Evolutionary conservation across 2,113 vertebrate genomes (phyloP), one percentile per base, ranked within the genome.

Genomic region (Siniperca chuatsi): DNA sequence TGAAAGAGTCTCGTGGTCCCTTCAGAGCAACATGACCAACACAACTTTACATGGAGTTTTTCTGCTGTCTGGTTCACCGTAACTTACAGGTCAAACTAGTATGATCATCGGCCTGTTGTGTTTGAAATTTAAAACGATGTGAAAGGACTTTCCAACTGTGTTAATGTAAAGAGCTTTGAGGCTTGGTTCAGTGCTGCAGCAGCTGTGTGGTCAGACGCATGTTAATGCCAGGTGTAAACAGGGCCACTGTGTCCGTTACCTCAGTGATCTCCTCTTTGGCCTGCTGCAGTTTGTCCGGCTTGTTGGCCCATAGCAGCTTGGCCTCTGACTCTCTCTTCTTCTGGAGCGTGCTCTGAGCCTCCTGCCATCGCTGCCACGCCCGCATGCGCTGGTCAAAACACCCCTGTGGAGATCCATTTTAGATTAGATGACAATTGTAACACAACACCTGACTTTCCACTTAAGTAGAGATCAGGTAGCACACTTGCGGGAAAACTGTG

Each of bases 291-390:
- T 98, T 99, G 85, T 99, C 98, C 0, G 98, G 98, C 87, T 99
- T 99, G 94, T 98, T 99, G 82, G 98, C 97, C 98, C 98, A 99
- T 37, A 98, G 95, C 73, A 99, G 95, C 85, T 98, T 96, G 72
- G 98, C 98, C 84, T 99, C 98, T 0, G 95, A 93, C 89, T 99
- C 98, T 58, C 98, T 96, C 92, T 98, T 99, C 96, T 98, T 99
- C 94, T 99, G 98, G 74, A 99, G 95, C 1, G 93, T 96, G 91
- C 94, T 89, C 85, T 98, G 98, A 74, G 97, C 97, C 3, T 99
- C 98, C 93, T 99, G 98, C 97, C 98, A 99, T n/a, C 97, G 95
- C 91, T 99, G 98, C 98, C 98, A 99, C 0, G 92, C 95, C 89
- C 97, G 97, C 93, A 97, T 97, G 46, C 98, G 97, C 89, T 99